Evolutionary conservation across 1,140 invertebrate genomes (phyloP), one percentile per base, ranked within the genome.

Genomic region (Manduca sexta): DNA sequence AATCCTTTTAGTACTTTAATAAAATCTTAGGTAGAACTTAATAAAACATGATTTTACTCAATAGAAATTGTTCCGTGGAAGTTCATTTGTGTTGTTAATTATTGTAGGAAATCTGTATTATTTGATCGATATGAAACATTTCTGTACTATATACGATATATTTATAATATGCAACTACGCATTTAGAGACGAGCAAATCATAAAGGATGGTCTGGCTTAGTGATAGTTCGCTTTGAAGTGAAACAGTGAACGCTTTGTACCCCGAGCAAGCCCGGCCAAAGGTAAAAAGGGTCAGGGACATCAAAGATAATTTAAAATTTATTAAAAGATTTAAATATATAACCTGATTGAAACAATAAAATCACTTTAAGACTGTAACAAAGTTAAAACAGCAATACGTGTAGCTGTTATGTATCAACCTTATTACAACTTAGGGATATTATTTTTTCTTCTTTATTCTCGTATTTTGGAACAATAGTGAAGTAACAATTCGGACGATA

Each of bases 201-300:
- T 58, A 70, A 69, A 71, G 66, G 54, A 60, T 39, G 49, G 58
- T 44, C 42, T 45, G 49, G 45, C 63, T 69, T 65, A 69, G 49
- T 68, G 60, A 72, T 66, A 72, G 62, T 68, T 70, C 51, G 18
- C 72, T 77, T 77, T 80, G 72, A 75, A 68, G 64, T 74, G 49
- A 39, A 43, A 59, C 49, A 54, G 47, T 51, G 53, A 60, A 64
- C 50, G 49, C 47, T 50, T 51, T 38, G 35, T 57, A 53, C 60
- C 70, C 69, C 71, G 57, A 64, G 54, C 43, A 60, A 69, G 53
- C 57, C 49, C 54, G 64, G 60, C 77, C 70, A 74, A 74, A 80
- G 62, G 72, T 69, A 69, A 71, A 73, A 74, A 74, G 67, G 71
- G 68, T 71, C 64, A 48, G 56, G 60, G 50, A 68, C 55, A 63